These are phyloP conservation scores for Macrostomum lignano DNA, from an alignment of 1,140 invertebrate genomes.

Conservation along the genomic window DNA sequence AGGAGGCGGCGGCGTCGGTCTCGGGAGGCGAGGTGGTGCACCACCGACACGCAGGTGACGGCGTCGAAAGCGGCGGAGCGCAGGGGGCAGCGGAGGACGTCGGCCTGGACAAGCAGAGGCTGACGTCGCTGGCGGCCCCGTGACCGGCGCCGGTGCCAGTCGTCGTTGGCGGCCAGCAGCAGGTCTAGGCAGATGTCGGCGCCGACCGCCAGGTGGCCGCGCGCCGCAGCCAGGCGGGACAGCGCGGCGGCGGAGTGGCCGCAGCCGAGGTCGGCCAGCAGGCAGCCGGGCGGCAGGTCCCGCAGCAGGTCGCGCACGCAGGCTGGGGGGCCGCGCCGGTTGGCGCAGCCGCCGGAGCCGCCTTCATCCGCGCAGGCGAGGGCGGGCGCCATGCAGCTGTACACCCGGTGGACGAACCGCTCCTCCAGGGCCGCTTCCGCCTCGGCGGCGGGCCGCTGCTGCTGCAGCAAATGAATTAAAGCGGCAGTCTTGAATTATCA, in stretches of 20 bases:
- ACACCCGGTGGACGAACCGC: constrained; percentile 73
- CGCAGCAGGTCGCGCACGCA: constrained; percentile 53
- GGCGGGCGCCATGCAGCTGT: constrained; percentile 45
- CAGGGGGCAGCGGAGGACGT: constrained; percentile 61
- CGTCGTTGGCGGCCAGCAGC: constrained; percentile 42
- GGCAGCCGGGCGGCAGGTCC: constrained; percentile 53
- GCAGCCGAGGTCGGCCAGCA: constrained; percentile 75
- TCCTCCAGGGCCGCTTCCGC: constrained; percentile 38
- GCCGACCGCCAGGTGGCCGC: constrained; percentile 33
- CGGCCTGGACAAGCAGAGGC: constrained; percentile 33
- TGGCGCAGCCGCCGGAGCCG: constrained; percentile 7
- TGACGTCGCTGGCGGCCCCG: constrained; percentile 5
- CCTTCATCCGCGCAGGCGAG: constrained; percentile 11
- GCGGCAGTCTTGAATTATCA: too few species aligned
- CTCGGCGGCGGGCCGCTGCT: background rate
- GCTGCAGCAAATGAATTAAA: too few species aligned
- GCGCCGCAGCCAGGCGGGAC: background rate
- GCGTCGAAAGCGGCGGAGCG: constrained; percentile 72
- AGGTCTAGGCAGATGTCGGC: constrained; percentile 53
- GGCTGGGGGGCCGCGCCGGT: constrained; percentile 45
- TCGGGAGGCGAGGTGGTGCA: constrained; percentile 70
- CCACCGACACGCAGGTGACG: constrained; percentile 64
- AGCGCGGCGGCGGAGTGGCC: too few species aligned
- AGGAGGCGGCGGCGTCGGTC: constrained; percentile 57
- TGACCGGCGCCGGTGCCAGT: constrained; percentile 32